Conservation (phyloP, 2,797 vertebrate genomes). For the Acipenser oxyrinchus region DNA sequence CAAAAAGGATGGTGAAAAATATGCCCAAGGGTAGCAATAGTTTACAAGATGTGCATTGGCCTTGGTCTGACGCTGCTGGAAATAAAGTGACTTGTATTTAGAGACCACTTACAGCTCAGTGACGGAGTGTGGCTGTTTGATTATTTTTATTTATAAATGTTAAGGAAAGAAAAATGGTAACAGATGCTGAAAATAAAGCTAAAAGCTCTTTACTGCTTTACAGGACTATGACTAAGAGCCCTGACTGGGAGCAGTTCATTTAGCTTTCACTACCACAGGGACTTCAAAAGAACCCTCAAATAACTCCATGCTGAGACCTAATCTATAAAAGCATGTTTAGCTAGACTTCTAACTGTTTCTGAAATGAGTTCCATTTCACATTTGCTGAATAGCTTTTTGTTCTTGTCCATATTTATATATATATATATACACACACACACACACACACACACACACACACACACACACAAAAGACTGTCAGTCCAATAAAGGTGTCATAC, state of each 20-base stretch:
- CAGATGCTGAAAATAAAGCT: conserved; percentile 1
- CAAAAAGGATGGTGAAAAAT: not conserved
- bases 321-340: not conserved
- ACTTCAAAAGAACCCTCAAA: not conserved
- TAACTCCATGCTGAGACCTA: not conserved
- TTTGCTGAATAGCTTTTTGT: too few species aligned
- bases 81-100: not conserved
- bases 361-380: too few species aligned
- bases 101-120: not conserved
- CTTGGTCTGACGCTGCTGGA: conserved; percentile 3
- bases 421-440: too few species aligned
- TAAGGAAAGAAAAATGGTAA: not conserved
- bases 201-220: not conserved
- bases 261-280: not conserved
- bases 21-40: not conserved
- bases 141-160: not conserved
- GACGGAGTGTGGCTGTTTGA: not conserved
- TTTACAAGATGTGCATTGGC: not conserved
- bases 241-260: not conserved
- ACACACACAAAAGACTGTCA: not conserved
- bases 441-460: not conserved
- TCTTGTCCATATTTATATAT: too few species aligned
- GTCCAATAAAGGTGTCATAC: not conserved
- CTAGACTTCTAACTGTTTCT: too few species aligned
- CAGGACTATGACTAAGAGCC: not conserved